These are phyloP conservation scores for Megaleporinus macrocephalus DNA, from an alignment of 2,113 vertebrate genomes.

Conservation along the genomic window DNA sequence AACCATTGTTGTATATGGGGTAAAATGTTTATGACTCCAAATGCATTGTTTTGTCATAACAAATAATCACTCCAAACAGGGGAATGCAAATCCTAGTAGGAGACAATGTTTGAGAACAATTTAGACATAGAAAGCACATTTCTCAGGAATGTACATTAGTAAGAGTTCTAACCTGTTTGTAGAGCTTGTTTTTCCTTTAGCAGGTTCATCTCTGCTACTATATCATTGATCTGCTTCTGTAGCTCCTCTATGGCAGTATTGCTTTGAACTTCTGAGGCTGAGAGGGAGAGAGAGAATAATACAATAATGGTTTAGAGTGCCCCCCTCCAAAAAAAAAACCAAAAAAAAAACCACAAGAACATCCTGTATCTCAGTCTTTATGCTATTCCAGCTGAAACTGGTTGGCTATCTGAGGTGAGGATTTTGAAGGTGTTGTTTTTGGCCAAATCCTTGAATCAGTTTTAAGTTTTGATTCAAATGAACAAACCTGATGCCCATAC, in stretches of 20 bases:
- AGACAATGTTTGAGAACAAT: too few species aligned
- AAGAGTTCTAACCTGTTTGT: conserved; percentile 81
- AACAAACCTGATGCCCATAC: background rate
- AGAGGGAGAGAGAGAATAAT: background rate
- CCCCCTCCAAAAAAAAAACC: background rate
- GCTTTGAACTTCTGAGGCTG: conserved; percentile 57
- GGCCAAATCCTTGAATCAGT: background rate
- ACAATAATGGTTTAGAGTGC: background rate
- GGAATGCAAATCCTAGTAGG: too few species aligned
- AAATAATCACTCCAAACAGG: too few species aligned
- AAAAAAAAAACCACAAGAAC: background rate
- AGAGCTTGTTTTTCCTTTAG: conserved; percentile 93
- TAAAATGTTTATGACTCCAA: too few species aligned
- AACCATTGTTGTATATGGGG: too few species aligned
- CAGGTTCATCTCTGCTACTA: conserved; percentile 84
- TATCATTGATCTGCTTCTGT: conserved; percentile 82
- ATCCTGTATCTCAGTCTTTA: background rate
- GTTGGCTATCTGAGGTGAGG: background rate
- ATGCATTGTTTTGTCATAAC: too few species aligned
- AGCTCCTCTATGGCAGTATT: conserved; percentile 82
- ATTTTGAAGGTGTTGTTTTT: too few species aligned
- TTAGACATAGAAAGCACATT: background rate
- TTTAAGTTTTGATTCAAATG: background rate
- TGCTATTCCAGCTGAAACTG: background rate
- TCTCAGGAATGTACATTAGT: background rate